Conservation (phyloP, 2,113 vertebrate genomes). For the Solenodon paradoxus region DNA sequence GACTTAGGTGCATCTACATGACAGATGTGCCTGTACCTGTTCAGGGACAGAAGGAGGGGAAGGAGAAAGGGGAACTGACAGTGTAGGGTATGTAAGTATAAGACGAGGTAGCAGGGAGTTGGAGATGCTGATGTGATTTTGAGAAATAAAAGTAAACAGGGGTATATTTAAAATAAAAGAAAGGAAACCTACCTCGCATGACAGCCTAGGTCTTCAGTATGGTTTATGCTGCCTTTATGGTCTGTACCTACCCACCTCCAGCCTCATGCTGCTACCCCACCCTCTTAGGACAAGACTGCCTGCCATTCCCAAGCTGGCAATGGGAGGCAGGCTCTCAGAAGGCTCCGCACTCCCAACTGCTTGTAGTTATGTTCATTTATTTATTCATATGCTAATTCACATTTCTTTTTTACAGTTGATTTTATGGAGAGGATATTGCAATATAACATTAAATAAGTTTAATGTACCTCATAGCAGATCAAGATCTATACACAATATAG, state of each 20-base stretch:
- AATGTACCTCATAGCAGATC: no score
- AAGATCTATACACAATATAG: no score
- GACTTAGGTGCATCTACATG: background rate
- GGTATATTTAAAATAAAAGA: background rate
- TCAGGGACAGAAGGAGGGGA: background rate
- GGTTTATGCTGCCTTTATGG: background rate
- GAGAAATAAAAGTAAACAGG: background rate
- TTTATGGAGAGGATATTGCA: no score
- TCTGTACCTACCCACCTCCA: background rate
- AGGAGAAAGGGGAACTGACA: background rate
- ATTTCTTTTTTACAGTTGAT: no score
- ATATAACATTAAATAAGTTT: no score
- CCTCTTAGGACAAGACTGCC: background rate
- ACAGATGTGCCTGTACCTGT: background rate
- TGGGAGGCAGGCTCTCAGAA: background rate
- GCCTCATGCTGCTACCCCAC: accelerated
- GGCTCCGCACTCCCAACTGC: background rate
- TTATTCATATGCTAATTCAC: no score
- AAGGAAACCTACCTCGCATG: background rate
- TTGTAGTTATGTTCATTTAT: no score
- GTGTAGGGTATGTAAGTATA: accelerated
- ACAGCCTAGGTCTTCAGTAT: background rate
- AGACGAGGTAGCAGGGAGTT: background rate
- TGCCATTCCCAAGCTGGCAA: background rate
- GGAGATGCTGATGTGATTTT: background rate